phyloP scores from a whole-genome alignment of 2,113 vertebrate species.

The Semicossyphus pulcher region DNA sequence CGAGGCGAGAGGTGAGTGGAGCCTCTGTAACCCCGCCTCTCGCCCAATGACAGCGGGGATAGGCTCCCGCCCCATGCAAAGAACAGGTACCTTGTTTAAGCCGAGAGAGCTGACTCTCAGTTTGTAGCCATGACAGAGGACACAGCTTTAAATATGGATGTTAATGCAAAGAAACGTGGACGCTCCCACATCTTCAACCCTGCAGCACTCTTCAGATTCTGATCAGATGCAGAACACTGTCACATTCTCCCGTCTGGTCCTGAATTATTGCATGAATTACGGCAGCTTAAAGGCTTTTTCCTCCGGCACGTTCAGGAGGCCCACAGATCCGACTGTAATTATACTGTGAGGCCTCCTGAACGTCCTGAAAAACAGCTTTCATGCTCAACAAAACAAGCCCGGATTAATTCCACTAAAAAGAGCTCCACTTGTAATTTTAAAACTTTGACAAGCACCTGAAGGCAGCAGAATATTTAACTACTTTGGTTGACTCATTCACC shows the following conservation, averaged over 20 bases:
- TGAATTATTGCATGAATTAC: background rate
- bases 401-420: background rate
- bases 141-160: too few relatives aligned
- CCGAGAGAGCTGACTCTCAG: too few relatives aligned
- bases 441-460: background rate
- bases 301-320: background rate
- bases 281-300: background rate
- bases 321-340: background rate
- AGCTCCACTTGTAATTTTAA: background rate
- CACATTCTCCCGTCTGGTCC: background rate
- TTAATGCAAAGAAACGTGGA: too few relatives aligned
- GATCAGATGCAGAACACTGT: too few relatives aligned
- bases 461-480: background rate
- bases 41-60: too few relatives aligned
- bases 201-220: too few relatives aligned
- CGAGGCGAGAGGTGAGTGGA: too few relatives aligned
- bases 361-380: background rate
- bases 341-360: background rate
- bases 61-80: too few relatives aligned
- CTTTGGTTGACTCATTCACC: background rate
- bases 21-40: too few relatives aligned
- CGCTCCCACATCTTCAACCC: too few relatives aligned
- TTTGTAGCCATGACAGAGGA: too few relatives aligned
- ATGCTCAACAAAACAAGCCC: background rate
- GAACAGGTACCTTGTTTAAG: too few relatives aligned